These are phyloP conservation scores for Pecten maximus DNA, from an alignment of 2,888 invertebrate genomes.

Conservation along the genomic window DNA sequence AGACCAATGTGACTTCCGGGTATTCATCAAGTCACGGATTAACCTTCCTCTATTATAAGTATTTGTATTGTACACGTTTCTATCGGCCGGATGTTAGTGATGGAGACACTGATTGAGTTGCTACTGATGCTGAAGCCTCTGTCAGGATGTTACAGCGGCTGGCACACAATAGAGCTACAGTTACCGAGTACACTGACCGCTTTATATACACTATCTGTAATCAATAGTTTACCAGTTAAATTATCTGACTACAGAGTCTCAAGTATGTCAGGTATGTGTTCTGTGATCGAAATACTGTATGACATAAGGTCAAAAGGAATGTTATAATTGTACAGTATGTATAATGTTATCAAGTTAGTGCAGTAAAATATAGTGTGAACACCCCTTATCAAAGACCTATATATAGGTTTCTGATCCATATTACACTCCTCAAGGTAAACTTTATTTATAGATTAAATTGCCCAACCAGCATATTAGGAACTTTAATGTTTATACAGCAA, in stretches of 20 bases:
- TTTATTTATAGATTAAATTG: too few relatives aligned
- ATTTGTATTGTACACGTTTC: neutral
- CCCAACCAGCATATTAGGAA: too few relatives aligned
- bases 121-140: neutral
- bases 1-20: conserved; percentile 8
- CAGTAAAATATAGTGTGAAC: too few relatives aligned
- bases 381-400: too few relatives aligned
- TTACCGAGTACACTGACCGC: neutral
- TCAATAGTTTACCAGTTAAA: neutral
- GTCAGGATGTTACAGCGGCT: neutral
- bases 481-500: too few relatives aligned
- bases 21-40: neutral
- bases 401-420: too few relatives aligned
- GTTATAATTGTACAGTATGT: too few relatives aligned
- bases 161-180: neutral
- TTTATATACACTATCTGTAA: neutral
- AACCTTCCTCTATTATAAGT: neutral
- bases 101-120: neutral
- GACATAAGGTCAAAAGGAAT: too few relatives aligned
- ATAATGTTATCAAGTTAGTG: too few relatives aligned
- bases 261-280: neutral
- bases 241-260: neutral
- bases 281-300: too few relatives aligned
- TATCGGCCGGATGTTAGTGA: neutral
- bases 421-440: too few relatives aligned